Conservation (phyloP, 2,113 vertebrate species). For the Castor canadensis region DNA sequence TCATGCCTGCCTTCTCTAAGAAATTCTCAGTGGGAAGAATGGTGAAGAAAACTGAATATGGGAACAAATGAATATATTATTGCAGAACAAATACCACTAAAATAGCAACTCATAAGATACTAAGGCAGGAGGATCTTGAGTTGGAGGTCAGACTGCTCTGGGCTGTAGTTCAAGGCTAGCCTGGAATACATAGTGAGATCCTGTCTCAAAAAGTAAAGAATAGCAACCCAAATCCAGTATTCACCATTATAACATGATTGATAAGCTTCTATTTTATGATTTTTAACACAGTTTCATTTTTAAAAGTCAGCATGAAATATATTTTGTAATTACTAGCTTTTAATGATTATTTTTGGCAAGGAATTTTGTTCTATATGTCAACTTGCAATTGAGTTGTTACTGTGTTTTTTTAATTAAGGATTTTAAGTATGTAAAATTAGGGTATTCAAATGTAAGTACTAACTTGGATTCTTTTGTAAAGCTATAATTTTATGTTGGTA, state of each 20-base stretch:
- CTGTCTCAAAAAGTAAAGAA: not conserved
- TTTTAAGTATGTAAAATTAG: slow-evolving; percentile 67
- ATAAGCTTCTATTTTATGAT: slow-evolving; percentile 19
- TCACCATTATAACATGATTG: slow-evolving; percentile 1
- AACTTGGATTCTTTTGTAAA: slow-evolving; percentile 56
- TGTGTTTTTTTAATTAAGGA: slow-evolving; percentile 52
- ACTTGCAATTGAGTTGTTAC: slow-evolving; percentile 57
- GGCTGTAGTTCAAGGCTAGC: not conserved
- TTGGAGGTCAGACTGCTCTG: not conserved
- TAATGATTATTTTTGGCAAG: slow-evolving; percentile 64
- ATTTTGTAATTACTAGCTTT: slow-evolving; percentile 39
- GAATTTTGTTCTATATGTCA: slow-evolving; percentile 55
- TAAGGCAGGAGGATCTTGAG: not conserved
- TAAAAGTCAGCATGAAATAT: slow-evolving; percentile 14
- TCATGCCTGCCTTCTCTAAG: not conserved
- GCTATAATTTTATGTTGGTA: slow-evolving; percentile 66
- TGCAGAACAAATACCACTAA: not conserved
- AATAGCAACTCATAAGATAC: not conserved
- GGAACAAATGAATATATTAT: not conserved
- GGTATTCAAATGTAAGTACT: slow-evolving; percentile 51
- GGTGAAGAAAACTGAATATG: not conserved
- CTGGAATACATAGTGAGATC: not conserved
- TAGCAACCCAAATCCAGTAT: not conserved
- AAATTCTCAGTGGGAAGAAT: slow-evolving; percentile 28
- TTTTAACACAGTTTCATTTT: slow-evolving; percentile 33